Evolutionary conservation across 2,797 vertebrate genomes (phyloP).

Genomic region (Thamnophis elegans): DNA sequence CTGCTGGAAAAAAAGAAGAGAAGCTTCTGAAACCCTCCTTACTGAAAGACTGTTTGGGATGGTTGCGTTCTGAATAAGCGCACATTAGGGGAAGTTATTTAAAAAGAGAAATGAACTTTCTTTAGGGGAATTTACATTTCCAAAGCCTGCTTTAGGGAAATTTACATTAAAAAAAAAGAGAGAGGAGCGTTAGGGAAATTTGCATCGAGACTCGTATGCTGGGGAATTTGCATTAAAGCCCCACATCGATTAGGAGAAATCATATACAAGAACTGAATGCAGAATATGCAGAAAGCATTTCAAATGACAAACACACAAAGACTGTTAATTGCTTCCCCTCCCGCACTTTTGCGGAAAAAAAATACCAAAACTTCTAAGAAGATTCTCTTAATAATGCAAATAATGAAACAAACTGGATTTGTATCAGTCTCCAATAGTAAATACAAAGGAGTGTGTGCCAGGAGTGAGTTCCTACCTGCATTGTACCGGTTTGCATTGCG

Average conservation of each 20-base stretch:
- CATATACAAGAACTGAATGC: neutral
- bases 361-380: neutral
- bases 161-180: neutral
- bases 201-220: neutral
- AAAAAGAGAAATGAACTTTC: neutral
- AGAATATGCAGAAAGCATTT: neutral
- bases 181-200: neutral
- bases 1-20: neutral
- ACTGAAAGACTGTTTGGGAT: neutral
- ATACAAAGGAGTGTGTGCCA: too few species aligned
- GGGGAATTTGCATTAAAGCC: neutral
- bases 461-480: too few species aligned
- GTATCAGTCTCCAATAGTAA: neutral
- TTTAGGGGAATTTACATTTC: neutral
- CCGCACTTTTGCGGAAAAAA: neutral
- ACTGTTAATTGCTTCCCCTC: neutral
- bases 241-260: neutral
- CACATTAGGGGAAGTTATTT: neutral
- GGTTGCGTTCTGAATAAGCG: neutral
- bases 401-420: neutral
- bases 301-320: neutral
- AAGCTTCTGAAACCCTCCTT: neutral
- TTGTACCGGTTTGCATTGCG: too few species aligned
- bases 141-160: neutral
- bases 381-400: neutral